A percentile compares a stretch with the other conserved stretches of the same genome.
phyloP scores from a whole-genome alignment of 2,888 invertebrate genomes.

The Eustalomyia histrio region DNA sequence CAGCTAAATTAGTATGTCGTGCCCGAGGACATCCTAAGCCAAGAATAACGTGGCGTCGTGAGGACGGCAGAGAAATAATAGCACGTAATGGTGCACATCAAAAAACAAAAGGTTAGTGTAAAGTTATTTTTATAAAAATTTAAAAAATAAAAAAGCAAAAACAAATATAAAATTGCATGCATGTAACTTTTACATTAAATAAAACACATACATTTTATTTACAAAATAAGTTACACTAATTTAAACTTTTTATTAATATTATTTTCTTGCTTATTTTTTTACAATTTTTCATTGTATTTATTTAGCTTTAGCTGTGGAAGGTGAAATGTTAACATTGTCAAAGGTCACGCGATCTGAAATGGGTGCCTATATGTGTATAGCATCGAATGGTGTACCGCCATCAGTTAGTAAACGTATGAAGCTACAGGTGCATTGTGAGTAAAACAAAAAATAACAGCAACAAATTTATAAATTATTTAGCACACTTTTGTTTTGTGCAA shows the following conservation, averaged over 20 bases:
- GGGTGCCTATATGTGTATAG: constrained; percentile 93
- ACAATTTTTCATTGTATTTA: background rate
- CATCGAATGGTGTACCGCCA: constrained; percentile 92
- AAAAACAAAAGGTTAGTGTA: constrained; percentile 86
- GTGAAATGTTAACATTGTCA: constrained; percentile 89
- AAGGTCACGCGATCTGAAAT: constrained; percentile 94
- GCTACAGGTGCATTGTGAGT: constrained; percentile 95
- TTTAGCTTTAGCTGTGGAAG: constrained; percentile 86
- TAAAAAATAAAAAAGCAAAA: background rate
- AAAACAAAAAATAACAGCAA: constrained; percentile 64
- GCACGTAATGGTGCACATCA: constrained; percentile 86
- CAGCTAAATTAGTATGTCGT: constrained; percentile 91
- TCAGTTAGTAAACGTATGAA: constrained; percentile 94
- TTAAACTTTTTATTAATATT: constrained; percentile 23
- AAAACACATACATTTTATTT: constrained; percentile 13
- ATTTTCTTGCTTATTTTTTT: constrained; percentile 1
- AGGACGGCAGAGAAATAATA: constrained; percentile 91
- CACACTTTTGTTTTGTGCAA: background rate
- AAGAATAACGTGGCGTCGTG: constrained; percentile 91
- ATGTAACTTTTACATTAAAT: constrained; percentile 53
- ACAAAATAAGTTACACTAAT: constrained; percentile 33
- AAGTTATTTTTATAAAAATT: background rate
- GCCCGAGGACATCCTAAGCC: constrained; percentile 92
- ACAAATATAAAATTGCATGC: constrained; percentile 40
- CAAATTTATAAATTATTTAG: constrained; percentile 17